A percentile compares a stretch with the other conserved stretches of the same genome.
Conservation (phyloP, 2,113 vertebrate species). For the Seriola rivoliana region DNA sequence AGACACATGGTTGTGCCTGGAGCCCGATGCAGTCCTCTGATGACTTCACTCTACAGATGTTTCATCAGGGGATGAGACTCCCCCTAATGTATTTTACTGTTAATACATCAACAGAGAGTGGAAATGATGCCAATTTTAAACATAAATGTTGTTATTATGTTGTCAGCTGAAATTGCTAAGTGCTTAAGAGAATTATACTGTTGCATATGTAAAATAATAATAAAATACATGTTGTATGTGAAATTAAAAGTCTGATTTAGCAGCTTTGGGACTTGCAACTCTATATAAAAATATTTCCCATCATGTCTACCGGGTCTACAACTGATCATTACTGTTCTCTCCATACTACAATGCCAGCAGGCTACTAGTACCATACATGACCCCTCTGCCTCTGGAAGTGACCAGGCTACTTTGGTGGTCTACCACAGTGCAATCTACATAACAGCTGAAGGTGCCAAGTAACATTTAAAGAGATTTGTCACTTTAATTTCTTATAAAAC, state of each 20-base stretch:
- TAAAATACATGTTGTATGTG: background rate
- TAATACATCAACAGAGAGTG: background rate
- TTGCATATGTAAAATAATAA: background rate
- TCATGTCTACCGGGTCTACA: background rate
- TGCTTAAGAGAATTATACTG: background rate
- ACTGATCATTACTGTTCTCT: background rate
- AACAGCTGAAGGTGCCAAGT: constrained; percentile 72
- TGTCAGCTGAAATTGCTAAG: background rate
- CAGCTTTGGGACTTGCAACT: background rate
- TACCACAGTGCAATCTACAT: constrained; percentile 58
- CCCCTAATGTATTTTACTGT: background rate
- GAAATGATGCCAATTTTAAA: background rate
- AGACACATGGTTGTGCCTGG: background rate
- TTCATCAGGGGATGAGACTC: background rate
- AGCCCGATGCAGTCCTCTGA: background rate
- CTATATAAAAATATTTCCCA: background rate
- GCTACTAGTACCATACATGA: constrained; percentile 44
- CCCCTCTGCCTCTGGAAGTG: constrained; percentile 51
- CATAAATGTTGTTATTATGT: background rate
- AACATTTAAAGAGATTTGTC: constrained; percentile 50
- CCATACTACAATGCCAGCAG: constrained; percentile 7
- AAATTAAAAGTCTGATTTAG: background rate
- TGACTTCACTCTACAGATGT: constrained; percentile 11
- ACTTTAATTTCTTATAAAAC: background rate
- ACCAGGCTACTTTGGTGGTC: constrained; percentile 75